These are phyloP conservation scores for Novumbra hubbsi DNA, from an alignment of 2,797 vertebrate species.

Conservation along the genomic window DNA sequence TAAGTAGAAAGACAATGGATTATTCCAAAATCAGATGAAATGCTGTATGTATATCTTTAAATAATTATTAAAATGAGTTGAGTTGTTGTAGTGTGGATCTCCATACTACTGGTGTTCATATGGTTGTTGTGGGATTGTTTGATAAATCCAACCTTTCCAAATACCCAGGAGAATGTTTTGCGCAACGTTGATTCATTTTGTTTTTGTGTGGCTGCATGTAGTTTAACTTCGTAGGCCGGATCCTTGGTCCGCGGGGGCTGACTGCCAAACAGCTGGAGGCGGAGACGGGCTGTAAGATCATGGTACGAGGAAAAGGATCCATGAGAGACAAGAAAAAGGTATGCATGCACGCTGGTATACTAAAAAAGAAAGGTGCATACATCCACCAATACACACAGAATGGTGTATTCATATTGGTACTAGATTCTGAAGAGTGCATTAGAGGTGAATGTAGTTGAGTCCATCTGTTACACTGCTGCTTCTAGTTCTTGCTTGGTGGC, in stretches of 20 bases:
- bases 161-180: no score
- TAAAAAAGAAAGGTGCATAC: constrained; percentile 4
- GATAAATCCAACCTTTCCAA: no score
- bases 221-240: constrained; percentile 99
- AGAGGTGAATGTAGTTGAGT: constrained; percentile 46
- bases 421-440: background rate
- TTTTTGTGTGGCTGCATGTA: constrained; percentile 36
- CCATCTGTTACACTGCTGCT: constrained; percentile 62
- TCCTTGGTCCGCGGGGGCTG: constrained; percentile 96
- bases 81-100: no score
- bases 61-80: no score
- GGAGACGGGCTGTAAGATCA: constrained; percentile 99
- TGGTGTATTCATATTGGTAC: background rate
- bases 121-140: no score
- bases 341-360: constrained; percentile 35
- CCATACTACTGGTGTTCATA: no score
- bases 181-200: constrained; percentile 5
- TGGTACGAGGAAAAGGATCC: constrained; percentile 98
- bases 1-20: no score
- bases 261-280: constrained; percentile 98
- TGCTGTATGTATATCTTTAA: no score
- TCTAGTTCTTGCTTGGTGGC: constrained; percentile 61
- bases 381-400: constrained; percentile 7
- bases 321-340: constrained; percentile 99
- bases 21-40: no score